These are phyloP conservation scores for Troides helena DNA, from an alignment of 2,888 invertebrate species.

Conservation along the genomic window DNA sequence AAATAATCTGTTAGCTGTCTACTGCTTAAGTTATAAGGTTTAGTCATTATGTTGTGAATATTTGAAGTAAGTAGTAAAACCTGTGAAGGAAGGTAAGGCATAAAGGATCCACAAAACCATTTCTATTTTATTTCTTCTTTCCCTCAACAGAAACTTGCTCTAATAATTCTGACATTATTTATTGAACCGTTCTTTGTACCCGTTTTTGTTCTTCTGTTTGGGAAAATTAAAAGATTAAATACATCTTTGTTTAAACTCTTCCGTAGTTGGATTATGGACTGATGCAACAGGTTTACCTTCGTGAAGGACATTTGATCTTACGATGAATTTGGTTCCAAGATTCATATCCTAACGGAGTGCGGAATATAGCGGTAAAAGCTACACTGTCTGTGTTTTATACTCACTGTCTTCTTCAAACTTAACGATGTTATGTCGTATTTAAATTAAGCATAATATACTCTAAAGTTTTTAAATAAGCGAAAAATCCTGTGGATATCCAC, in stretches of 20 bases:
- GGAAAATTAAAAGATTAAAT: slow-evolving; percentile 14
- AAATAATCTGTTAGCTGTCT: no score
- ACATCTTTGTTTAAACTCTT: not conserved
- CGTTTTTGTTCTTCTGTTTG: slow-evolving; percentile 7
- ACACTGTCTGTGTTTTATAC: slow-evolving; percentile 4
- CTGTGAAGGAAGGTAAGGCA: not conserved
- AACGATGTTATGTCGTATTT: slow-evolving; percentile 3
- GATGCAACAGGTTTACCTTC: slow-evolving; percentile 20
- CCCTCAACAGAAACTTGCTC: not conserved
- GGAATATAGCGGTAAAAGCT: slow-evolving; percentile 7
- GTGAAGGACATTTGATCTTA: slow-evolving; percentile 1
- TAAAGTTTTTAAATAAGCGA: no score
- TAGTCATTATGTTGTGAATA: no score
- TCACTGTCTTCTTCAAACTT: slow-evolving; percentile 18
- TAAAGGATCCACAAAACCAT: not conserved
- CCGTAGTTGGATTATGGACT: not conserved
- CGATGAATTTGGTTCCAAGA: slow-evolving; percentile 3
- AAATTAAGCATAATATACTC: not conserved
- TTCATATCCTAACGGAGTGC: slow-evolving; percentile 10
- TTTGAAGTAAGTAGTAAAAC: no score
- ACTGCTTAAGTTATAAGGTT: no score
- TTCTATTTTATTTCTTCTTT: slow-evolving; percentile 8
- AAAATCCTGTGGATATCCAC: not conserved
- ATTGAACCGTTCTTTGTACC: slow-evolving; percentile 1
- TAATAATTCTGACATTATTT: slow-evolving; percentile 16